These are phyloP conservation scores for Perizoma flavofasciatum DNA, from an alignment of 2,888 invertebrate genomes.

Conservation along the genomic window DNA sequence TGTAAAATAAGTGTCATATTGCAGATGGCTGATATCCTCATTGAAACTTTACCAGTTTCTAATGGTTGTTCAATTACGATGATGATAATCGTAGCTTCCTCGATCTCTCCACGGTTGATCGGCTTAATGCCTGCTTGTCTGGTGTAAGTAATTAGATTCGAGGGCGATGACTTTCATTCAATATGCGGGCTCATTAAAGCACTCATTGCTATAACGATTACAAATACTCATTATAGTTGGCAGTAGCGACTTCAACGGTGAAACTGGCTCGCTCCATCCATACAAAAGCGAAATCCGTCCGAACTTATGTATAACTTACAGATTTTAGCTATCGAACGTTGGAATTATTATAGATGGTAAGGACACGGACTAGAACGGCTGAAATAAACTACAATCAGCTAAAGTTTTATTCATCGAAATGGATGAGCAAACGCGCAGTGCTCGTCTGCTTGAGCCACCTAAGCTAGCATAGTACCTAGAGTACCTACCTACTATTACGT, in stretches of 20 bases:
- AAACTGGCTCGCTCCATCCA: conserved; percentile 11
- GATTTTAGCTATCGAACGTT: no score
- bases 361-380: no score
- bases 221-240: conserved; percentile 27
- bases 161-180: conserved; percentile 55
- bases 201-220: conserved; percentile 52
- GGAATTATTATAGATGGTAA: no score
- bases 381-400: no score
- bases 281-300: neutral
- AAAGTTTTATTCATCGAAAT: no score
- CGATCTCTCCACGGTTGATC: conserved; percentile 38
- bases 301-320: no score
- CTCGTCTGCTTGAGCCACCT: no score
- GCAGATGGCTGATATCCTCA: neutral
- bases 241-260: conserved; percentile 14
- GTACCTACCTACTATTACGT: neutral
- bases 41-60: conserved; percentile 16
- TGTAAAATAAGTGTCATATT: no score
- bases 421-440: no score
- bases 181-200: conserved; percentile 67
- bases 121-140: conserved; percentile 36
- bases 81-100: conserved; percentile 32
- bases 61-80: conserved; percentile 27
- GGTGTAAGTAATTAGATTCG: conserved; percentile 50
- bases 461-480: neutral